These are phyloP conservation scores for Caenorhabditis sp. DNA, from an alignment of 2,888 invertebrate species.

Conservation along the genomic window DNA sequence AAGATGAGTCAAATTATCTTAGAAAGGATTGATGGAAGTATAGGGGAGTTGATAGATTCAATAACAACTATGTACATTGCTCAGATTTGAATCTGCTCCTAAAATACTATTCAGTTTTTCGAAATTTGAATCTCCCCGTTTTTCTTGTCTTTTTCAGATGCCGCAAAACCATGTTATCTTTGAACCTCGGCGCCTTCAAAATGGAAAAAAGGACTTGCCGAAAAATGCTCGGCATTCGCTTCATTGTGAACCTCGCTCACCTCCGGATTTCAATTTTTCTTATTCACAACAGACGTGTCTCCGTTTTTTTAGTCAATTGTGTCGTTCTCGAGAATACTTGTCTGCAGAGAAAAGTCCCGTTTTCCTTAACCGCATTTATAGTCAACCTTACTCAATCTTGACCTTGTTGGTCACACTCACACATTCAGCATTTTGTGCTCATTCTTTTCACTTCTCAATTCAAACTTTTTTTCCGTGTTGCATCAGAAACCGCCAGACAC, in stretches of 20 bases:
- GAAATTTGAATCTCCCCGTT: not conserved
- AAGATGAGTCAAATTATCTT: not conserved
- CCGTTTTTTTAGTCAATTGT: not conserved
- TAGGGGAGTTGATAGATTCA: no score
- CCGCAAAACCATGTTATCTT: conserved; percentile 49
- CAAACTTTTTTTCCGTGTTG: conserved; percentile 40
- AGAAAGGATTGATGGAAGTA: not conserved
- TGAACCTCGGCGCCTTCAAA: conserved; percentile 18
- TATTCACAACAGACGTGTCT: conserved; percentile 22
- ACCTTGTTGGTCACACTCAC: conserved; percentile 64
- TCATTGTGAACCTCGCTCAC: conserved; percentile 15
- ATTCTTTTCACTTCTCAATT: conserved; percentile 34
- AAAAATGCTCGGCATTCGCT: conserved; percentile 24
- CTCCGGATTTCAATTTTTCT: not conserved
- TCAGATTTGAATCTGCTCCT: no score
- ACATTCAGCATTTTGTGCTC: conserved; percentile 19
- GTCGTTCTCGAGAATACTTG: conserved; percentile 1
- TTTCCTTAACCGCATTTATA: conserved; percentile 47
- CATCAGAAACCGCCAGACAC: conserved; percentile 56
- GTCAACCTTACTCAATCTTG: conserved; percentile 42
- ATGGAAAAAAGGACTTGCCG: conserved; percentile 2
- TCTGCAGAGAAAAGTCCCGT: conserved; percentile 1
- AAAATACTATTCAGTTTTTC: no score
- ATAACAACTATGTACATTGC: no score
- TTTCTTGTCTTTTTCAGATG: conserved; percentile 5